phyloP scores from a whole-genome alignment of 2,797 vertebrate species.

The Xerus rutilus region DNA sequence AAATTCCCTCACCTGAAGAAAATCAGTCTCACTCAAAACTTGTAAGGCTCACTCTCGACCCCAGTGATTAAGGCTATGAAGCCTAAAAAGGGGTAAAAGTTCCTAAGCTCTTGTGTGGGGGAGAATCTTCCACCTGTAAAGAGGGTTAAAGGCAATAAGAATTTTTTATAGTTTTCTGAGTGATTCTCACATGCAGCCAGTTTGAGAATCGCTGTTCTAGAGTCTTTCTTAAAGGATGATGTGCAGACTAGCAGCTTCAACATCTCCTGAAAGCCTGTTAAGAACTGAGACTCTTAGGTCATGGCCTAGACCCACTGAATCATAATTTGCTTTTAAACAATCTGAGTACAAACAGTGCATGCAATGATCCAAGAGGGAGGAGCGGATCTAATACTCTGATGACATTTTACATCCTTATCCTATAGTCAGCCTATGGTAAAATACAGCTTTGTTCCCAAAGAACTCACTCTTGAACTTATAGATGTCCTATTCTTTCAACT shows the following conservation, averaged over 20 bases:
- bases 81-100: background rate
- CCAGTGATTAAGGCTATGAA: background rate
- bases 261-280: background rate
- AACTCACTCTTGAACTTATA: background rate
- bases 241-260: background rate
- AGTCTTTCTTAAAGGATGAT: background rate
- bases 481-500: background rate
- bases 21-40: background rate
- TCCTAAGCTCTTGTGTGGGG: background rate
- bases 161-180: background rate
- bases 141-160: background rate
- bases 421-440: background rate
- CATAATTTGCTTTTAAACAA: conserved; percentile 15
- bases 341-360: background rate
- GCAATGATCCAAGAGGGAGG: background rate
- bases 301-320: background rate
- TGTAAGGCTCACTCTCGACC: background rate
- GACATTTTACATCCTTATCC: background rate
- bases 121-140: background rate
- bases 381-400: background rate
- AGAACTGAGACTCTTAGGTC: background rate
- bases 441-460: background rate
- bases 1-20: background rate
- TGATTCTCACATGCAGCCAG: background rate
- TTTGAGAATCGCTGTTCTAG: background rate